Conservation (phyloP, 2,113 vertebrate species). For the Python bivittatus region DNA sequence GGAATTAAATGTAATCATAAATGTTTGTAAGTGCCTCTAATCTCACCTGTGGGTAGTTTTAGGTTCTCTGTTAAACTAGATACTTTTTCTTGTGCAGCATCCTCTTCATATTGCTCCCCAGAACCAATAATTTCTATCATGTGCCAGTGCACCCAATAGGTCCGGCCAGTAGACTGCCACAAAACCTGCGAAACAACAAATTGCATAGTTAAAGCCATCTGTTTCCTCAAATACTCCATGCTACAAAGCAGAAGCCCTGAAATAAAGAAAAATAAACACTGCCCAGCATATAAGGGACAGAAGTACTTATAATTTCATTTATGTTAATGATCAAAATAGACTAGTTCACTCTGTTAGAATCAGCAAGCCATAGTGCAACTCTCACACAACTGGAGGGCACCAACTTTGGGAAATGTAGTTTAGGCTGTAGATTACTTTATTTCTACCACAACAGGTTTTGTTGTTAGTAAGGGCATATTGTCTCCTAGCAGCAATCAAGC, state of each 20-base stretch:
- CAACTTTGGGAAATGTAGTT: neutral
- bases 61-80: conserved; percentile 70
- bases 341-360: neutral
- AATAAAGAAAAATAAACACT: neutral
- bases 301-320: neutral
- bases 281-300: neutral
- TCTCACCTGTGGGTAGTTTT: conserved; percentile 75
- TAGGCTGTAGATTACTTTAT: neutral
- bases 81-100: conserved; percentile 75
- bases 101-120: conserved; percentile 72
- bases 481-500: neutral
- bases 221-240: neutral
- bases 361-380: neutral
- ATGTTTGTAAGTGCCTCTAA: neutral
- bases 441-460: neutral
- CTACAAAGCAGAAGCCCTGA: neutral
- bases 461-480: neutral
- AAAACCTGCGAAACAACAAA: conserved; percentile 78
- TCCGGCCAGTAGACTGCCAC: conserved; percentile 84
- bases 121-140: conserved; percentile 86
- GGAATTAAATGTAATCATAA: neutral
- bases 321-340: neutral
- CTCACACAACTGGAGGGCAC: neutral
- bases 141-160: conserved; percentile 90
- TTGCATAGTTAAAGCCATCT: neutral